These are phyloP conservation scores for Epizoanthus rinbou DNA, from an alignment of 92 coral and sea anemone species.

Conservation along the genomic window DNA sequence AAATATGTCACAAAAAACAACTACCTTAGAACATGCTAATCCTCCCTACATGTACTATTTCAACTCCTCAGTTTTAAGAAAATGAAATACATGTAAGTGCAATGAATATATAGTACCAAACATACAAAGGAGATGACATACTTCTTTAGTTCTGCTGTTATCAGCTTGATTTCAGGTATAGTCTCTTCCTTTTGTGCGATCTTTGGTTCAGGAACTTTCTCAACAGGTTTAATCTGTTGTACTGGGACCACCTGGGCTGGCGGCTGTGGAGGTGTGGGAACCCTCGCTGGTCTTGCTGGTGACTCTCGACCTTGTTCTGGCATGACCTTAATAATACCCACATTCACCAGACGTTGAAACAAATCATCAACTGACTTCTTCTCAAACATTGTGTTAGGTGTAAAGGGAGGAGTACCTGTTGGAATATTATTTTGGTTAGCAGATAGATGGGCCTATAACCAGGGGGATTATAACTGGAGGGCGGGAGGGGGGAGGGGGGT, in stretches of 20 bases:
- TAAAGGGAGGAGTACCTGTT: constrained; percentile 47
- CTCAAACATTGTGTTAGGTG: constrained; percentile 90
- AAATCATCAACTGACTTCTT: constrained; percentile 91
- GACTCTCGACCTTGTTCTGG: constrained; percentile 70
- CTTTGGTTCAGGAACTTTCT: constrained; percentile 10
- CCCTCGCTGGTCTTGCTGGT: constrained; percentile 68
- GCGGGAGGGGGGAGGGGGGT: no score
- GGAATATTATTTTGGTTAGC: not conserved
- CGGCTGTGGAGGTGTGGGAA: constrained; percentile 53
- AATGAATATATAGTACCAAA: not conserved
- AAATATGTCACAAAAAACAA: no score
- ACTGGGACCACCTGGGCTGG: constrained; percentile 30
- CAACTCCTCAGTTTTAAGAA: no score
- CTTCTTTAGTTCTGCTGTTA: constrained; percentile 82
- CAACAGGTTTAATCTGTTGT: constrained; percentile 13
- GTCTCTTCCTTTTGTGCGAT: constrained; percentile 49
- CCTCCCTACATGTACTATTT: no score
- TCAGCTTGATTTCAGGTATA: constrained; percentile 78
- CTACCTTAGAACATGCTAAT: no score
- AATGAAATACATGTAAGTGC: not conserved
- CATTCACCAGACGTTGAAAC: constrained; percentile 75
- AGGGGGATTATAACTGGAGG: no score
- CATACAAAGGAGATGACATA: constrained; percentile 26
- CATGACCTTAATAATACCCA: constrained; percentile 85
- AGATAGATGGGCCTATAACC: no score